Percentiles rank a stretch among this genome's conserved stretches.
Conservation (phyloP, 2,797 vertebrate species). For the Cetoscarus ocellatus region DNA sequence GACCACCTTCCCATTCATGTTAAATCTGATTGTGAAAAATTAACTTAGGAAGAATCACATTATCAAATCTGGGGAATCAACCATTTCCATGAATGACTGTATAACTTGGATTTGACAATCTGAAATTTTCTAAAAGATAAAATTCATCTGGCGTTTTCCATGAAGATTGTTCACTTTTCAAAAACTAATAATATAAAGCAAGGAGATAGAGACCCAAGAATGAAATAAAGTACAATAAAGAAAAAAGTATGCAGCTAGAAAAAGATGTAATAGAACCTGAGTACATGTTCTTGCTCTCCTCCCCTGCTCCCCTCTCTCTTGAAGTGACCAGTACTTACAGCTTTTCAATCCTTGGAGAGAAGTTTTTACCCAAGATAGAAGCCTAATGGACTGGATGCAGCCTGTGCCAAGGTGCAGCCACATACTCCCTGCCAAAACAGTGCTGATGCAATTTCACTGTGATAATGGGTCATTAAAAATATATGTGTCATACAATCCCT, state of each 20-base stretch:
- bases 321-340: constrained; percentile 33
- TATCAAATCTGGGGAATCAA: constrained; percentile 15
- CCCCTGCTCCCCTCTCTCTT: background rate
- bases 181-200: background rate
- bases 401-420: constrained; percentile 59
- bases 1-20: no score
- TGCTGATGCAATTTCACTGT: constrained; percentile 62
- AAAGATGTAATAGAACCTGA: background rate
- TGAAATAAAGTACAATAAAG: background rate
- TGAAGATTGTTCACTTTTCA: constrained; percentile 1
- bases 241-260: background rate
- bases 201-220: background rate
- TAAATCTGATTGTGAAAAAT: no score
- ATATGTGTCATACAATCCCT: constrained; percentile 70
- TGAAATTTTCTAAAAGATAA: constrained; percentile 37
- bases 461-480: constrained; percentile 80
- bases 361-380: constrained; percentile 47
- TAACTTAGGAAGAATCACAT: no score
- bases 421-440: constrained; percentile 51
- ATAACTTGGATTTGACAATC: constrained; percentile 34
- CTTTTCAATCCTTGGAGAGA: constrained; percentile 17
- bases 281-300: constrained; percentile 7
- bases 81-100: constrained; percentile 18
- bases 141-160: constrained; percentile 24
- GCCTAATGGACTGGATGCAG: constrained; percentile 58